Evolutionary conservation across 2,888 invertebrate species (phyloP).

Genomic region (Cordilura impudica): DNA sequence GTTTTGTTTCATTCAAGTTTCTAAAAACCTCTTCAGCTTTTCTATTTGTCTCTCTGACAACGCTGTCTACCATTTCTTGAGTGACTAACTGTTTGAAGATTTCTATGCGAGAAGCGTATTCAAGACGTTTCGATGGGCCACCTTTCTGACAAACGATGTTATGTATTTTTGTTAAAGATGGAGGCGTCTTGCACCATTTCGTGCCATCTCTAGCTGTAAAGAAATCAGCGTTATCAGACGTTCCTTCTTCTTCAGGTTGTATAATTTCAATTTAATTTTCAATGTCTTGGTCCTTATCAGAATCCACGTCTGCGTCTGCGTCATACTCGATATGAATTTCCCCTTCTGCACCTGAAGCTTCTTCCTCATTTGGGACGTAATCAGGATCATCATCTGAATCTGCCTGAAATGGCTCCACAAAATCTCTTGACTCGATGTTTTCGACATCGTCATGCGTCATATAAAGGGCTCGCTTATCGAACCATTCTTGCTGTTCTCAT

Average conservation of each 20-base stretch:
- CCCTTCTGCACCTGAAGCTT: no score
- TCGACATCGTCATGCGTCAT: background rate
- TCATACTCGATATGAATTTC: background rate
- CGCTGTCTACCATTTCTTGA: background rate
- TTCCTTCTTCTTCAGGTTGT: background rate
- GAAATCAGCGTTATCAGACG: no score
- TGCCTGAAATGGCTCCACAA: no score
- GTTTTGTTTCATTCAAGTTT: constrained; percentile 8
- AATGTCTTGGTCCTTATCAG: background rate
- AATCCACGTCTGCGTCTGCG: background rate
- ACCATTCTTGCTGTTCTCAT: background rate
- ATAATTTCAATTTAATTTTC: no score
- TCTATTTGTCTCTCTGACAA: constrained; percentile 18
- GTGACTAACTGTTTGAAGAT: background rate
- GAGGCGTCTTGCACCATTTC: background rate
- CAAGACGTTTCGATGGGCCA: no score
- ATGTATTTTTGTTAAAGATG: background rate
- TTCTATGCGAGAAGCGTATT: no score
- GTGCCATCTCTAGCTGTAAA: no score
- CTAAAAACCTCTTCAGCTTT: constrained; percentile 13
- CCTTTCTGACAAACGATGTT: no score
- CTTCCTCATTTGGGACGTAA: no score
- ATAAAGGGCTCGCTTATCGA: background rate
- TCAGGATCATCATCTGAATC: no score
- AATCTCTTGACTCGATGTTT: background rate